Evolutionary conservation across 2,797 vertebrate species (phyloP).

Genomic region (Callimico goeldii): DNA sequence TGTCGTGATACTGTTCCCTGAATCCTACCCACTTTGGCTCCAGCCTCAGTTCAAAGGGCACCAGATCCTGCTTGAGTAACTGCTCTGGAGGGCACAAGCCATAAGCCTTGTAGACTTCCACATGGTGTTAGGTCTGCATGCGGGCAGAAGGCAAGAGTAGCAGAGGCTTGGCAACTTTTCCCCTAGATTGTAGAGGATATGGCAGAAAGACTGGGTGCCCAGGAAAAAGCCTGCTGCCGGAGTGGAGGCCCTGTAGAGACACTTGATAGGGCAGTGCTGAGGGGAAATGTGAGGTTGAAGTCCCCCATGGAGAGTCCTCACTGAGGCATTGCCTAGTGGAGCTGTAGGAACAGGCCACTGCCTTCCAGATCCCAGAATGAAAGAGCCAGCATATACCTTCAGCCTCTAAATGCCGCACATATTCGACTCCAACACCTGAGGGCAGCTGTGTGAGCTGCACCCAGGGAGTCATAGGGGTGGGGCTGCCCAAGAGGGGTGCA

Average conservation of each 20-base stretch:
- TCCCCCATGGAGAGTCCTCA: not conserved
- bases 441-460: not conserved
- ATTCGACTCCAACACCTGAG: not conserved
- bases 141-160: not conserved
- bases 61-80: not conserved
- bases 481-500: not conserved
- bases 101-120: not conserved
- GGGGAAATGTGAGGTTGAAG: not conserved
- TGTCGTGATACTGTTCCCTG: not conserved
- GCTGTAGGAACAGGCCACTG: not conserved
- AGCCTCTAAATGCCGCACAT: not conserved
- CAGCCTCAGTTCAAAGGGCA: not conserved
- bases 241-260: not conserved
- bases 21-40: not conserved
- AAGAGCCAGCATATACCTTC: not conserved
- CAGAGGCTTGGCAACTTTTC: not conserved
- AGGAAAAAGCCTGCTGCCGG: not conserved
- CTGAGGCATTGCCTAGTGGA: not conserved
- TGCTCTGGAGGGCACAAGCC: not conserved
- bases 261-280: not conserved
- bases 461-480: not conserved
- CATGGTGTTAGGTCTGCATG: not conserved
- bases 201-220: too few species aligned
- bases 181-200: too few species aligned
- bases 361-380: not conserved